Base-by-base conservation (phyloP, 2,888 invertebrate genomes). In the Andricus quercusramuli region DNA sequence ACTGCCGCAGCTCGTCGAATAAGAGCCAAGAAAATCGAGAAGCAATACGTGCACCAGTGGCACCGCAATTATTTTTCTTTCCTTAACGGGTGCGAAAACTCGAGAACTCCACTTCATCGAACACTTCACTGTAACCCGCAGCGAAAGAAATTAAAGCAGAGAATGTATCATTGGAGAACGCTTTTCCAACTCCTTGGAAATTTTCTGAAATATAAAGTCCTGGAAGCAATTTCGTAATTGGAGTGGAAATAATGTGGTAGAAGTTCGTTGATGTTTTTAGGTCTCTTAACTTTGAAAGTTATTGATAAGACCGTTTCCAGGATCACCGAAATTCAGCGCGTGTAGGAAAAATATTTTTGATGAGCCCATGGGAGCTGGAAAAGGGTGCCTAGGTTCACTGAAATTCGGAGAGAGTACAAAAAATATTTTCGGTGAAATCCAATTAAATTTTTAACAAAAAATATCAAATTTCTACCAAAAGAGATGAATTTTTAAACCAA, bases 21-120 rank as follows among this genome's bases (percentile, higher is more conserved):
- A 70, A 70, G 47, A 47, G 70, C 47, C 20, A 70, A 70, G 70
- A 70, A 70, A 70, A 51, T 47, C 51, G 70, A 51, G 70, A 51
- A 70, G 70, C 70, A 70, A 51, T 70, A 70, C 68, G 68, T 70
- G 68, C 68, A 70, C 51, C 70, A 70, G 25, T 70, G 47, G 70
- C 70, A 70, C 70, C 70, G 70, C 70, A 70, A 70, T 70, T 70
- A 70, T 70, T 70, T 70, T 70, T 70, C 47, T 70, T 70, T 70
- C 51, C 70, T 22, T 47, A 70, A 70, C 70, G 70, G 70, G 47
- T 70, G 47, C 70, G 47, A 70, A n/a, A 70, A 70, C 70, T 70
- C 70, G 25, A 47, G 70, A 70, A 70, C 29, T 70, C 51, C 70
- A 70, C 70, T 70, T 51, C 70, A 70, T 70, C 51, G 70, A 70